phyloP scores from a whole-genome alignment of 2,888 invertebrate species.

The Phaonia tiefii region DNA sequence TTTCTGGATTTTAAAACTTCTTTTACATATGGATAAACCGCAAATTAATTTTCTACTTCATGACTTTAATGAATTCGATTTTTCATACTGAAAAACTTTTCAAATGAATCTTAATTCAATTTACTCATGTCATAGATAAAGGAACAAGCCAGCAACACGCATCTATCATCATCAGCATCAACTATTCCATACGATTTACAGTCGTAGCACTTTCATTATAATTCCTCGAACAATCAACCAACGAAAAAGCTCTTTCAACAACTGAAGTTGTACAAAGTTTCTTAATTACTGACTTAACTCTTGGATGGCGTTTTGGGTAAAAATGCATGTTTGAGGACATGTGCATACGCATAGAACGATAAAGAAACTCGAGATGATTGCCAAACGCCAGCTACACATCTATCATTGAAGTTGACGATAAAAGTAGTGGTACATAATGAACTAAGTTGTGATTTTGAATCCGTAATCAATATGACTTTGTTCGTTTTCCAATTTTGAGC shows the following conservation, averaged over 20 bases:
- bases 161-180: background rate
- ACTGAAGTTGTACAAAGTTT: slow-evolving; percentile 46
- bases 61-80: too few species aligned
- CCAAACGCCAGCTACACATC: too few species aligned
- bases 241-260: slow-evolving; percentile 14
- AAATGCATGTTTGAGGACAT: slow-evolving; percentile 3
- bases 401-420: too few species aligned
- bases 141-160: background rate
- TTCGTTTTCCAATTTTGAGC: slow-evolving; percentile 9
- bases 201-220: background rate
- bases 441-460: slow-evolving; percentile 20
- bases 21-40: too few species aligned
- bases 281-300: slow-evolving; percentile 64
- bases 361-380: too few species aligned
- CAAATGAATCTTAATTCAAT: slow-evolving; percentile 63
- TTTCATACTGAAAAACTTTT: slow-evolving; percentile 58
- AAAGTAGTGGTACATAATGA: background rate
- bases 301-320: slow-evolving; percentile 53
- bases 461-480: slow-evolving; percentile 23
- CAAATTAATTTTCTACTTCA: too few species aligned
- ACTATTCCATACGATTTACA: slow-evolving; percentile 5
- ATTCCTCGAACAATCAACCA: background rate
- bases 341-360: too few species aligned
- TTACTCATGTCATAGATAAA: slow-evolving; percentile 48
- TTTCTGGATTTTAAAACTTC: too few species aligned